Conservation (phyloP, 2,113 vertebrate genomes). For the Percopsis transmontana region DNA sequence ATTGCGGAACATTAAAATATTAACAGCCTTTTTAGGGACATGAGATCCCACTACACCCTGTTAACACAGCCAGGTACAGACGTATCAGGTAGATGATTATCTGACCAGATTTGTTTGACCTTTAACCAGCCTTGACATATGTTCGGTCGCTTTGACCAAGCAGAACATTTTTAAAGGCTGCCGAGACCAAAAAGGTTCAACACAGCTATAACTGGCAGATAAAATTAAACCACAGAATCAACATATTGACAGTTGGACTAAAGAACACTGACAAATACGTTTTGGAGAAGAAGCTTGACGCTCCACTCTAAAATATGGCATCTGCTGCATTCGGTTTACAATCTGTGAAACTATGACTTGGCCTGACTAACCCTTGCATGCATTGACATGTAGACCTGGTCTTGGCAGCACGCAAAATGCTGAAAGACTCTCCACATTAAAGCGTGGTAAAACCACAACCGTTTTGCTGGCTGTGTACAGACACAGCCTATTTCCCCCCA, state of each 20-base stretch:
- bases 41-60: conserved; percentile 31
- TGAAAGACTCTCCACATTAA: conserved; percentile 14
- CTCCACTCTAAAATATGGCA: background rate
- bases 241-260: background rate
- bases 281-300: no score
- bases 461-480: conserved; percentile 6
- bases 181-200: conserved; percentile 34
- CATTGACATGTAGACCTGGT: background rate
- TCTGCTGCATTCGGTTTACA: background rate
- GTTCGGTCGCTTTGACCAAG: conserved; percentile 49
- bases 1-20: conserved; percentile 39
- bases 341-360: background rate
- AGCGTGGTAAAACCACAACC: conserved; percentile 2
- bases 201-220: background rate
- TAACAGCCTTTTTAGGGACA: conserved; percentile 44
- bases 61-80: conserved; percentile 51
- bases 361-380: background rate
- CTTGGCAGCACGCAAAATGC: background rate
- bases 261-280: background rate
- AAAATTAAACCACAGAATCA: background rate
- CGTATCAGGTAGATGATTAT: conserved; percentile 64
- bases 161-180: conserved; percentile 27
- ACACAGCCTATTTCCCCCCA: conserved; percentile 2
- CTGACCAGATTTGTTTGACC: conserved; percentile 68
- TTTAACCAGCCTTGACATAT: conserved; percentile 68